A percentile compares a stretch with the other conserved stretches of the same genome.
These are phyloP conservation scores for Morbakka virulenta DNA, from an alignment of 30 jellyfish, hydroid and myxozoan genomes.

Conservation along the genomic window DNA sequence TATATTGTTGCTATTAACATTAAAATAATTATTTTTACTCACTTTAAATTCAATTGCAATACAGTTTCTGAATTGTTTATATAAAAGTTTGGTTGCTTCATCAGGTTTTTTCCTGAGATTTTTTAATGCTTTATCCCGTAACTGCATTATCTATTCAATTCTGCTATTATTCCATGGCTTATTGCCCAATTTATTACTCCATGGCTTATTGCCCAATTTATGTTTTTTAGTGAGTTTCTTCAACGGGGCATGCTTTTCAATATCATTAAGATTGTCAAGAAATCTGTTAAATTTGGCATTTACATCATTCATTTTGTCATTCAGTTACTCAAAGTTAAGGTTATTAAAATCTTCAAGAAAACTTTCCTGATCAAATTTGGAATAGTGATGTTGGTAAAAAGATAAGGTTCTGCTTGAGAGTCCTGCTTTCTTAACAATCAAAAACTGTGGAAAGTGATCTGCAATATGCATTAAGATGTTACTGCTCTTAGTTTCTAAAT, in stretches of 20 bases:
- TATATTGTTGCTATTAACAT: slow-evolving; percentile 19
- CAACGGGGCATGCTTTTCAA: slow-evolving; percentile 30
- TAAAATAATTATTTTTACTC: not conserved
- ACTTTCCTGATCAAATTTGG: too few relatives aligned
- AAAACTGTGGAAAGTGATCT: too few relatives aligned
- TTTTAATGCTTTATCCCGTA: slow-evolving; percentile 6
- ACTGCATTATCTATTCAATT: slow-evolving; percentile 13
- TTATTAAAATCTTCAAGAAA: too few relatives aligned
- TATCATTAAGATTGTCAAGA: slow-evolving; percentile 2
- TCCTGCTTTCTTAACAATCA: too few relatives aligned
- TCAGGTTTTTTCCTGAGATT: slow-evolving; percentile 23
- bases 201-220: too few relatives aligned
- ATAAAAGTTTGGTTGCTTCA: not conserved
- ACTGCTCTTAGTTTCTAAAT: too few relatives aligned
- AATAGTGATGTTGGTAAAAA: too few relatives aligned
- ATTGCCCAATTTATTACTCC: not conserved
- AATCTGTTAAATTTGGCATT: slow-evolving; percentile 3
- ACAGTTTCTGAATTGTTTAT: slow-evolving; percentile 23
- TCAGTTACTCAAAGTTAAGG: too few relatives aligned
- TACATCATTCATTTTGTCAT: not conserved
- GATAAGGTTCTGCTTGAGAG: too few relatives aligned
- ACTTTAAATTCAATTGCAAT: slow-evolving; percentile 16
- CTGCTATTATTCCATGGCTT: slow-evolving; percentile 39
- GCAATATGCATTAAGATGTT: too few relatives aligned
- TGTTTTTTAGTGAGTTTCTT: slow-evolving; percentile 18